Evolutionary conservation across 23 tunicate species (phyloP), one percentile per base, ranked within the genome.

Genomic region (Trididemnum nubilum): DNA sequence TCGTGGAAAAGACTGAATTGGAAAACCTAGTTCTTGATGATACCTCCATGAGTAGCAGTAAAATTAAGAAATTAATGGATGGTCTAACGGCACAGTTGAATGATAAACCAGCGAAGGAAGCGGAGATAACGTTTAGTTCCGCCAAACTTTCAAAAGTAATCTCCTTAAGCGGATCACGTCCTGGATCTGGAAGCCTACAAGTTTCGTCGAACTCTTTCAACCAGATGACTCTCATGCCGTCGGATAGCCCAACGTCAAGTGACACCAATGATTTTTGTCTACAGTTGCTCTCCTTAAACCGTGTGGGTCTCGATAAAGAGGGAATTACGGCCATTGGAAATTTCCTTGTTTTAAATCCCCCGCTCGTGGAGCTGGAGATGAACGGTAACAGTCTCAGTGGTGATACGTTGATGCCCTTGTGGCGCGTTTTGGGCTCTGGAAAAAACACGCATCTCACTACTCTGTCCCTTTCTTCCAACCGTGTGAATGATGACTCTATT

Each of bases 391-490:
- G 30, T 69, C 51, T 82, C 35, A 49, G 59, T 38, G 74, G 89
- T 15, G 69, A 78, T 18, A 34, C 60, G 0, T 5, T 85, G 24
- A 21, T 26, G 26, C 89, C 69, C 4, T 21, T 86, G 38, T 86
- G 90, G 90, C 31, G 69, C 71, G 73, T 49, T 1, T 27, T 86
- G 33, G 70, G 66, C 4, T 61, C 73, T 57, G 85, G 85, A 0
- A 71, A 58, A 72, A 86, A 86, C 61, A 57, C 29, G 7, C 35
- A 50, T 36, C 36, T 86, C 9, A 36, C 26, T 2, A 35, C 67
- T 35, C 26, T 86, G 61, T 51, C 67, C 31, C 35, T 86, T 40
- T 34, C 84, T 0, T 5, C 33, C 22, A 86, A 86, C 37, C 39
- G 37, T 23, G 37, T 82, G 3, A 27, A 30, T 50, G 78, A 82